Evolutionary conservation across 2,797 vertebrate species (phyloP), one percentile per base, ranked within the genome.

Genomic region (Momotus momota): DNA sequence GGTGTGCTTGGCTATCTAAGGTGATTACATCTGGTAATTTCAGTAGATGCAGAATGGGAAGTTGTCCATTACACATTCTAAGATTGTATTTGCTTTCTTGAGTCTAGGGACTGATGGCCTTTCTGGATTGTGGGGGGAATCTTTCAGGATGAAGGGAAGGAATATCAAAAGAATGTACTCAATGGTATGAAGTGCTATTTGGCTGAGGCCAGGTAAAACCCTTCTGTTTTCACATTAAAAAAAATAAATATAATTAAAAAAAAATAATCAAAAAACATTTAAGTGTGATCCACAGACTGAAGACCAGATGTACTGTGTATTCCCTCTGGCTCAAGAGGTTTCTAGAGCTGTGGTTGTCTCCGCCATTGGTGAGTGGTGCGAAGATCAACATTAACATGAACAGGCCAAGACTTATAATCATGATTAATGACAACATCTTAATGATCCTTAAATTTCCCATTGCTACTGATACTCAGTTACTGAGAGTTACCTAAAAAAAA

Each of bases 211-310:
- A 83, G 13, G 33, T 78, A 62, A 74, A 74, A 48, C 14, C 16
- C 33, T 52, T 14, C 16, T 71, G 19, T 91, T 80, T 64, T 51
- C 52, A 66, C n/a, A 21, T 31, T 21, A 21, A 40, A 58, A 87
- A 82, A 38, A 69, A 31, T 22, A 27, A 35, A 57, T 46, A 71
- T 14, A 8, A 18, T 17, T 6, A 41, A n/a, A 77, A 79, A 27
- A 15, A 22, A 33, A 22, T 6, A n/a, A 52, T 13, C 22, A 13
- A 19, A 6, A 45, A 38, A 18, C 1, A 0, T 22, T 9, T 27
- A 49, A 67, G 35, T 31, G 25, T 62, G 14, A 58, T 64, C 22
- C n/a, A 29, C 10, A 31, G 20, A n/a, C 25, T 49, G 29, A 20
- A 90, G 31, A 80, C 3, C 45, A 80, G 22, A 60, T 1, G 14